Base-by-base conservation (phyloP, 2,888 invertebrate genomes). In the Dermolepida albohirtum region DNA sequence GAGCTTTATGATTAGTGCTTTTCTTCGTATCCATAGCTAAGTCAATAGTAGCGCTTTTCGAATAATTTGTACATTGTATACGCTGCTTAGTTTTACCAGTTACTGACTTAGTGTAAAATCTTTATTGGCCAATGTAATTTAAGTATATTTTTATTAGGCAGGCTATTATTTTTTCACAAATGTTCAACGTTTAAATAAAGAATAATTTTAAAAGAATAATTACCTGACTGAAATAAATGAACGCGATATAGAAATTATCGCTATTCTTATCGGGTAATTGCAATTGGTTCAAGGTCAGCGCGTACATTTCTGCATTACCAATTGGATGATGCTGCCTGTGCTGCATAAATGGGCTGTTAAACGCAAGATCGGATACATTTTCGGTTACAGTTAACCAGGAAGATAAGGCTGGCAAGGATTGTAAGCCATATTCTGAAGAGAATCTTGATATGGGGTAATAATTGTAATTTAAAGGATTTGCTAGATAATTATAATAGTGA, bases 391-490 rank as follows among this genome's bases (percentile, higher is more conserved):
- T 86, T 50, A 84, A 79, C 82, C 94, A 86, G 0, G 95, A 89
- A 43, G 86, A 84, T 14, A 90, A 80, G 1, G 92, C 90, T 0
- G 98, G 97, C 72, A 94, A 85, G 0, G 97, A 93, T 82, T 98
- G 98, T 73, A 94, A 92, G 0, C 99, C 99, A 79, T 96, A 99
- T 82, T 99, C 99, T 0, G 98, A 97, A 2, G 92, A 90, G 82
- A 98, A 98, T 75, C 98, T 87, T 0, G 96, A 90, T 11, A 88
- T 87, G 0, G 93, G 93, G 80, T 92, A 97, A 5, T 88, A 89
- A 67, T 86, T 87, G 55, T 89, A 86, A 76, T 93, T 85, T 96
- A 96, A 98, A 64, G 91, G 89, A 77, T 98, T 91, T 22, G 85
- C 83, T 0, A 89, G 64, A 78, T 97, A 96, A 76, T 95, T 92